phyloP scores from a whole-genome alignment of 2,888 invertebrate species.

The Terebella lapidaria region DNA sequence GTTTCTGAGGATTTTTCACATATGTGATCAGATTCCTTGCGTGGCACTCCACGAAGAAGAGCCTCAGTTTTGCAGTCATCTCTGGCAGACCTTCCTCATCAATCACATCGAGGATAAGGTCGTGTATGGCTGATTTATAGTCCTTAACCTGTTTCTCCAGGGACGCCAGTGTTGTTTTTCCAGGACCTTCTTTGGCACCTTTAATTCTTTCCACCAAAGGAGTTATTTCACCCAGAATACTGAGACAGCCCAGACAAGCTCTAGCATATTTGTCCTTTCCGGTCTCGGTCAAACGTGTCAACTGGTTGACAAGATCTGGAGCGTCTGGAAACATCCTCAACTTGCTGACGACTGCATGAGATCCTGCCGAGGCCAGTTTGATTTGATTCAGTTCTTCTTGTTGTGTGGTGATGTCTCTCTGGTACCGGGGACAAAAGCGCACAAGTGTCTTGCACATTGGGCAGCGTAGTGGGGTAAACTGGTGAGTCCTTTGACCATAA shows the following conservation, averaged over 20 bases:
- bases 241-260: neutral
- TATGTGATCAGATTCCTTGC: too few species aligned
- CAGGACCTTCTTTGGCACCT: neutral
- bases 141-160: neutral
- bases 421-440: neutral
- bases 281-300: too few species aligned
- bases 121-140: too few species aligned
- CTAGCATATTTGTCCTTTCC: neutral
- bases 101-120: too few species aligned
- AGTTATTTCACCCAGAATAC: neutral
- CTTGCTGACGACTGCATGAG: too few species aligned
- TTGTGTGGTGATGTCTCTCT: neutral
- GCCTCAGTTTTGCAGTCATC: too few species aligned
- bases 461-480: neutral
- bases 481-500: neutral
- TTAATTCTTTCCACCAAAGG: neutral
- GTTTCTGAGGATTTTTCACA: too few species aligned
- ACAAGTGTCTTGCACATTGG: neutral
- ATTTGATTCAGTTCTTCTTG: neutral
- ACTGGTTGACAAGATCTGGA: too few species aligned
- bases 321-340: too few species aligned
- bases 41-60: too few species aligned
- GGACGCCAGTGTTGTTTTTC: neutral
- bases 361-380: neutral
- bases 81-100: too few species aligned